Percentiles rank a stretch among this genome's conserved stretches.
Evolutionary conservation across 2,113 vertebrate species (phyloP).

Genomic region (Chrysochloris asiatica): DNA sequence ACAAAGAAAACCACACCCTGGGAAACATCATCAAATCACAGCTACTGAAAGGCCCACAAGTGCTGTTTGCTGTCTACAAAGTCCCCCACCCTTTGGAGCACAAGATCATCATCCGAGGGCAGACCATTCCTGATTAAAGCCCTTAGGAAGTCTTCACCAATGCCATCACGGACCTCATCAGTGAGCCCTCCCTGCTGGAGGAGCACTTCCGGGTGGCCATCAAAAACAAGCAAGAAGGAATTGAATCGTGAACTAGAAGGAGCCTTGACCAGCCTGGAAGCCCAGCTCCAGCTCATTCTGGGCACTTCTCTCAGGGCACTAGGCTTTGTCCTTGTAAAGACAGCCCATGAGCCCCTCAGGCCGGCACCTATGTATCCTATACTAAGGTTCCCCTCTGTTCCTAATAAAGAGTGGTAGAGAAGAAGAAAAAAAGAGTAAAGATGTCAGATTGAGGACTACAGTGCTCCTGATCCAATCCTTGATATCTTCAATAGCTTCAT

Average conservation of each 20-base stretch:
- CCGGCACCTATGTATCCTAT: rapidly evolving
- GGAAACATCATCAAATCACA: conserved; percentile 97
- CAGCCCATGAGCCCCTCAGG: background rate
- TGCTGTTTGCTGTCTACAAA: conserved; percentile 93
- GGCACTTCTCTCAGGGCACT: background rate
- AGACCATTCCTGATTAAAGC: too few species aligned
- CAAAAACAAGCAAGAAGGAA: conserved; percentile 93
- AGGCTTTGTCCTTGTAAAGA: background rate
- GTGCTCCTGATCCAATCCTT: too few species aligned
- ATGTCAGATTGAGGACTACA: too few species aligned
- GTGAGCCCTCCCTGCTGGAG: too few species aligned
- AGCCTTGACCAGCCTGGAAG: too few species aligned
- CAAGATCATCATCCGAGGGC: conserved; percentile 94
- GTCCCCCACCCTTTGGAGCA: conserved; percentile 93
- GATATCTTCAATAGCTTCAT: too few species aligned
- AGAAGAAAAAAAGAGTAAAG: too few species aligned
- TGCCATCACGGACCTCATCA: too few species aligned
- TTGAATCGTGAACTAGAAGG: conserved; percentile 80
- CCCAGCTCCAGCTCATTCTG: too few species aligned
- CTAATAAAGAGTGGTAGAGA: conserved; percentile 47
- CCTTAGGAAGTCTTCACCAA: too few species aligned
- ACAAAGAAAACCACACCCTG: conserved; percentile 97
- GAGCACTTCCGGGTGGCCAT: conserved; percentile 92
- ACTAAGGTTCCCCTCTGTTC: background rate
- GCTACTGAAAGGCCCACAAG: conserved; percentile 92